phyloP scores from a whole-genome alignment of 2,888 invertebrate species.

The Tuta absoluta region DNA sequence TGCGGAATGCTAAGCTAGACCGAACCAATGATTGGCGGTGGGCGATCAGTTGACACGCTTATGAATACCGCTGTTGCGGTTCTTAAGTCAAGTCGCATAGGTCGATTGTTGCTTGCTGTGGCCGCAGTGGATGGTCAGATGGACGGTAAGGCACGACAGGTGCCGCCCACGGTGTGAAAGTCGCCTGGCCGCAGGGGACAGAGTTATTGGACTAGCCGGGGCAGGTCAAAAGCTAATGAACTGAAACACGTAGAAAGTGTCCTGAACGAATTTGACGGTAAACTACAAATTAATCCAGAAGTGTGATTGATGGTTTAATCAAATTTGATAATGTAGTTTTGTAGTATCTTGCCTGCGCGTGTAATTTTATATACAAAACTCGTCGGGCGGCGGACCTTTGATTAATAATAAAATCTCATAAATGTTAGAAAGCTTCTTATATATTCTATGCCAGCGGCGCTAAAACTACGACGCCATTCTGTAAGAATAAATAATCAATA shows the following conservation, averaged over 20 bases:
- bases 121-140: constrained; percentile 33
- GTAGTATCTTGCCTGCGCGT: neutral
- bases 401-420: neutral
- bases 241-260: constrained; percentile 34
- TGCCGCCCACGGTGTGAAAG: constrained; percentile 68
- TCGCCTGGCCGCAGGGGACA: constrained; percentile 38
- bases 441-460: neutral
- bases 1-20: constrained; percentile 22
- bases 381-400: neutral
- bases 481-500: neutral
- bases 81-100: neutral
- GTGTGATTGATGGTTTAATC: neutral
- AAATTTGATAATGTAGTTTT: neutral
- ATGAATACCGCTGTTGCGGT: neutral
- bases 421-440: neutral
- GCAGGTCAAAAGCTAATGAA: constrained; percentile 39
- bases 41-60: constrained; percentile 14
- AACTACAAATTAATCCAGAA: neutral
- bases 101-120: constrained; percentile 2
- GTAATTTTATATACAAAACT: neutral
- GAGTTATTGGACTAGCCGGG: constrained; percentile 41
- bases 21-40: constrained; percentile 22
- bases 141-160: constrained; percentile 59
- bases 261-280: constrained; percentile 6
- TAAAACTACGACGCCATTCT: neutral